Percentiles rank a stretch among this genome's conserved stretches.
Evolutionary conservation across 1,140 invertebrate species (phyloP).

Genomic region (Leptinotarsa lineolata): DNA sequence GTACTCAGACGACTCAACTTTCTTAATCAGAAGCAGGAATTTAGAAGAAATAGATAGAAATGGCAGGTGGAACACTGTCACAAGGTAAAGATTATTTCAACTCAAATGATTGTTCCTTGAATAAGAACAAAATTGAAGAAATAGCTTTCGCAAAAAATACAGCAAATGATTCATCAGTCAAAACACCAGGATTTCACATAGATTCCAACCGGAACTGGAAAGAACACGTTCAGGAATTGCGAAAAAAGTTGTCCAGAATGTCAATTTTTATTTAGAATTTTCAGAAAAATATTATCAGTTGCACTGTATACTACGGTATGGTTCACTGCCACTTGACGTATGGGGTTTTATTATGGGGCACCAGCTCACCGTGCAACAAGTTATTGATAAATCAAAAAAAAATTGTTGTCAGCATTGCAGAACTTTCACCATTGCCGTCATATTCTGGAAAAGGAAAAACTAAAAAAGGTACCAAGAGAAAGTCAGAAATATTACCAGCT

Average conservation of each 20-base stretch:
- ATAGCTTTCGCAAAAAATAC: too few species aligned
- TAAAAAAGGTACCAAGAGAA: too few species aligned
- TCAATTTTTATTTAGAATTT: slow-evolving; percentile 5
- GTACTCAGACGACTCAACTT: too few species aligned
- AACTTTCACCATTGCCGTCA: too few species aligned
- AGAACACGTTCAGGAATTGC: not conserved
- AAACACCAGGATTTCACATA: not conserved
- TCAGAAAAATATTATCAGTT: slow-evolving; percentile 3
- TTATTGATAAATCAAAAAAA: slow-evolving; percentile 10
- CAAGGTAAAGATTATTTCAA: too few species aligned
- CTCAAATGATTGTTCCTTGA: too few species aligned
- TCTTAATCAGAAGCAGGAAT: too few species aligned
- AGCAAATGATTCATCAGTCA: not conserved
- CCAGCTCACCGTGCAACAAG: not conserved
- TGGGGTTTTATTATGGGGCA: slow-evolving; percentile 14
- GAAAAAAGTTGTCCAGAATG: slow-evolving; percentile 11
- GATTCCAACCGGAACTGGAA: slow-evolving; percentile 8
- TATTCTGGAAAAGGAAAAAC: too few species aligned
- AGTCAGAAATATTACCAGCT: too few species aligned
- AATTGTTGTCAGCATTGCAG: slow-evolving; percentile 4
- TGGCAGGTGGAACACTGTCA: too few species aligned
- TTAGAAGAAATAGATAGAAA: too few species aligned
- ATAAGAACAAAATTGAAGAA: too few species aligned
- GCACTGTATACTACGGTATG: slow-evolving; percentile 7
- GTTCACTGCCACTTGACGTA: slow-evolving; percentile 9